These are phyloP conservation scores for Parelbella ahira DNA, from an alignment of 2,888 invertebrate species.

Conservation along the genomic window DNA sequence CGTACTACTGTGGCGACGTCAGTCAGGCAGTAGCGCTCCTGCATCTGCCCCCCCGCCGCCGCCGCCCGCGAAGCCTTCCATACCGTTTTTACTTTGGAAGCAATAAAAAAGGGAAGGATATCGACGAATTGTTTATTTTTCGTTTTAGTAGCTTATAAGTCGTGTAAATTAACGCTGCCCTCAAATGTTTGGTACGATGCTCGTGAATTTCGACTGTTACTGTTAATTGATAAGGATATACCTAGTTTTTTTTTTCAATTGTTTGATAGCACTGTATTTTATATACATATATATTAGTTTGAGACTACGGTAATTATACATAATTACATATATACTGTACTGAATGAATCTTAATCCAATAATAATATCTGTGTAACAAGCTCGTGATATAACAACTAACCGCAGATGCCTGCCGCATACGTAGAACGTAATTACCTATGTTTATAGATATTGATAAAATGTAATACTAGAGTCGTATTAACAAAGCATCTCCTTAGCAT, in stretches of 20 bases:
- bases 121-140: conserved; percentile 74
- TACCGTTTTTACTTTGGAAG: conserved; percentile 66
- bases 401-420: not conserved
- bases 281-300: too few relatives aligned
- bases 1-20: conserved; percentile 68
- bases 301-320: too few relatives aligned
- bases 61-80: conserved; percentile 56
- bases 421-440: too few relatives aligned
- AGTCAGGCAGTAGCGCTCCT: conserved; percentile 75
- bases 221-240: conserved; percentile 56
- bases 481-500: too few relatives aligned
- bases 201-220: conserved; percentile 53
- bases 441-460: too few relatives aligned
- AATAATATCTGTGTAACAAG: too few relatives aligned
- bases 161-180: conserved; percentile 72
- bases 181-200: conserved; percentile 48
- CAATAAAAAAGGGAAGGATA: conserved; percentile 77
- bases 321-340: too few relatives aligned
- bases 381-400: not conserved
- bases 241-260: too few relatives aligned
- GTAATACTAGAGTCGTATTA: too few relatives aligned
- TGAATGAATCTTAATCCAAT: too few relatives aligned
- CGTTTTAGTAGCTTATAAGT: conserved; percentile 76
- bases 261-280: too few relatives aligned
- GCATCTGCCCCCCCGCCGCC: conserved; percentile 50